A percentile compares a stretch with the other conserved stretches of the same genome.
phyloP scores from a whole-genome alignment of 2,888 invertebrate genomes.

The Junonia oenone region DNA sequence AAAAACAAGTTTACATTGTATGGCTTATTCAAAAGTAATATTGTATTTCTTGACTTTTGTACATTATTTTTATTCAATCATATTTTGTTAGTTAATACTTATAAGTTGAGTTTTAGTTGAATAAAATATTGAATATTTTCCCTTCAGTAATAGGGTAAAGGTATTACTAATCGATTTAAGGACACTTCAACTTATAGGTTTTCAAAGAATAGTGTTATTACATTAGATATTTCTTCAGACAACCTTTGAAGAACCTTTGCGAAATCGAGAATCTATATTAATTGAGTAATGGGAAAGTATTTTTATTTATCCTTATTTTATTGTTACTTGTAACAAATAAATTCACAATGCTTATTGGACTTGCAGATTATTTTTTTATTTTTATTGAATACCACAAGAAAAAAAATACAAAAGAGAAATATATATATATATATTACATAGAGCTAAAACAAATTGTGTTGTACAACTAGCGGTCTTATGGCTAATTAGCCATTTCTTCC shows the following conservation, averaged over 20 bases:
- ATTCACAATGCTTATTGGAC: not conserved
- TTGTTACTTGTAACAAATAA: not conserved
- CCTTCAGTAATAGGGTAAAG: not conserved
- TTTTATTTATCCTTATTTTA: not conserved
- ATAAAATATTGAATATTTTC: not conserved
- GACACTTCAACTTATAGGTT: conserved; percentile 20
- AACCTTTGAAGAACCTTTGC: conserved; percentile 4
- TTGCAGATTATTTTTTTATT: not conserved
- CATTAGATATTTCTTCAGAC: not conserved
- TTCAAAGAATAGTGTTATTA: conserved; percentile 13
- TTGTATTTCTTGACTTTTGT: too few species aligned
- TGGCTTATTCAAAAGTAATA: not conserved
- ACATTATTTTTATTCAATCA: too few species aligned
- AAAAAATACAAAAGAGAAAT: too few species aligned
- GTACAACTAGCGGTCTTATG: too few species aligned
- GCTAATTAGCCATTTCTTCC: too few species aligned
- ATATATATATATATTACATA: too few species aligned
- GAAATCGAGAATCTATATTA: not conserved
- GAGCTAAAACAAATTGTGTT: too few species aligned
- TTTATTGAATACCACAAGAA: too few species aligned
- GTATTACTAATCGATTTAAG: conserved; percentile 3
- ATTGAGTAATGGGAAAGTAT: not conserved
- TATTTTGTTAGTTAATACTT: too few species aligned
- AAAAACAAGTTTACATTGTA: not conserved
- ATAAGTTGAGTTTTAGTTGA: not conserved